Conservation (phyloP, 1,140 invertebrate species). For the Thereuonema tuberculata region DNA sequence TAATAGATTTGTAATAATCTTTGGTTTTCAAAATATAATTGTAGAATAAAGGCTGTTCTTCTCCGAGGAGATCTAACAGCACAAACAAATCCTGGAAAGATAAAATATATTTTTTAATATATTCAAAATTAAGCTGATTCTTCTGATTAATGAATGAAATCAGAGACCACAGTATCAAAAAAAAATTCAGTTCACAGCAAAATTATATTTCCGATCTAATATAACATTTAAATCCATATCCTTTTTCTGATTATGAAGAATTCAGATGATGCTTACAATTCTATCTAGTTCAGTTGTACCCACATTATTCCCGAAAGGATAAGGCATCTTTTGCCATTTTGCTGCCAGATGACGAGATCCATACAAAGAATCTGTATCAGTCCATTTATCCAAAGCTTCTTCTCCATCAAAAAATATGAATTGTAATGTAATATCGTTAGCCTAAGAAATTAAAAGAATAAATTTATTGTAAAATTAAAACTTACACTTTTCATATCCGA, state of each 20-base stretch:
- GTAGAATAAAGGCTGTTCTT: constrained; percentile 64
- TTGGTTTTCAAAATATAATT: constrained; percentile 65
- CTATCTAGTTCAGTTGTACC: constrained; percentile 48
- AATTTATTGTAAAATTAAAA: no score
- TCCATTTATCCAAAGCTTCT: constrained; percentile 86
- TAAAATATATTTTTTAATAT: constrained; percentile 42
- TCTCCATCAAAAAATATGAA: constrained; percentile 97
- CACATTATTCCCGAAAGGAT: constrained; percentile 31
- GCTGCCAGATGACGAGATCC: constrained; percentile 80
- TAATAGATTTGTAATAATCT: constrained; percentile 32
- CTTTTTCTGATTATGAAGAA: no score
- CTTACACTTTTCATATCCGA: no score
- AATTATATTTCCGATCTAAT: no score
- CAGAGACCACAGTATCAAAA: no score
- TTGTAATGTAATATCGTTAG: constrained; percentile 62
- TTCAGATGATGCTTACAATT: no score
- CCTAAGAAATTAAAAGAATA: constrained; percentile 17
- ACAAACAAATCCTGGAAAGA: constrained; percentile 83
- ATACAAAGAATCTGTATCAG: constrained; percentile 78
- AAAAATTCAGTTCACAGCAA: no score
- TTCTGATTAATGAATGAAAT: no score
- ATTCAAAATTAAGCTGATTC: no score
- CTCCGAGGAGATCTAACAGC: constrained; percentile 83
- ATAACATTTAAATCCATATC: no score
- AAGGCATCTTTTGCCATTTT: constrained; percentile 42